phyloP scores from a whole-genome alignment of 2,797 vertebrate genomes.

The Synaphobranchus kaupii region DNA sequence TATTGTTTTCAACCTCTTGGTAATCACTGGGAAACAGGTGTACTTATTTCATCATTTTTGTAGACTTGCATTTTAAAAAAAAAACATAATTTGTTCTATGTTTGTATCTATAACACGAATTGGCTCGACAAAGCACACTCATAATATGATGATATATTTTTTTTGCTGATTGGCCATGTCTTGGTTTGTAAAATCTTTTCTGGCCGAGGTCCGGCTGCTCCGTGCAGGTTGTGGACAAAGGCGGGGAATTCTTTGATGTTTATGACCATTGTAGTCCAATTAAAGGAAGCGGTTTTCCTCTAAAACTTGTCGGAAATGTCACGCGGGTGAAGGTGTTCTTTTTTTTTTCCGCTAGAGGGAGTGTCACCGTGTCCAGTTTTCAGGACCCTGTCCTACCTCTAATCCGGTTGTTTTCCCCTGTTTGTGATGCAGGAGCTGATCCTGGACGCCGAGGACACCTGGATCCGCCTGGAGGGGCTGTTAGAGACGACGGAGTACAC shows the following conservation, averaged over 20 bases:
- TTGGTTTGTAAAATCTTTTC: background rate
- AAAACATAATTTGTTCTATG: background rate
- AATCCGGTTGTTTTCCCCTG: background rate
- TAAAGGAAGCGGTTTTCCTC: background rate
- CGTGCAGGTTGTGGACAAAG: too few species aligned
- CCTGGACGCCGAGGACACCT: conserved; percentile 93
- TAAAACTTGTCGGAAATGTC: background rate
- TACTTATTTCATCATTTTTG: background rate
- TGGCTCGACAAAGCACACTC: too few species aligned
- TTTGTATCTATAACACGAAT: too few species aligned
- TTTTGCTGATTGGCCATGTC: background rate
- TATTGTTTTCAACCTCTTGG: background rate
- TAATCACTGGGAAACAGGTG: background rate
- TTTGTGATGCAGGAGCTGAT: conserved; percentile 85
- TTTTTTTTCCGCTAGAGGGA: background rate
- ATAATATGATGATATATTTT: background rate
- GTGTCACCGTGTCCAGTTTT: background rate
- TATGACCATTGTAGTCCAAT: too few species aligned
- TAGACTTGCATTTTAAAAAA: background rate
- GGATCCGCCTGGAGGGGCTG: conserved; percentile 94
- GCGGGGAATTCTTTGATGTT: too few species aligned
- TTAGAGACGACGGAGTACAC: conserved; percentile 90
- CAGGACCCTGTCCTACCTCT: background rate
- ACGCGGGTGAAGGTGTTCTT: background rate
- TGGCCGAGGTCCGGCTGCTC: too few species aligned